Evolutionary conservation across 2,113 vertebrate genomes (phyloP), one percentile per base, ranked within the genome.

Genomic region (Laticauda colubrina): DNA sequence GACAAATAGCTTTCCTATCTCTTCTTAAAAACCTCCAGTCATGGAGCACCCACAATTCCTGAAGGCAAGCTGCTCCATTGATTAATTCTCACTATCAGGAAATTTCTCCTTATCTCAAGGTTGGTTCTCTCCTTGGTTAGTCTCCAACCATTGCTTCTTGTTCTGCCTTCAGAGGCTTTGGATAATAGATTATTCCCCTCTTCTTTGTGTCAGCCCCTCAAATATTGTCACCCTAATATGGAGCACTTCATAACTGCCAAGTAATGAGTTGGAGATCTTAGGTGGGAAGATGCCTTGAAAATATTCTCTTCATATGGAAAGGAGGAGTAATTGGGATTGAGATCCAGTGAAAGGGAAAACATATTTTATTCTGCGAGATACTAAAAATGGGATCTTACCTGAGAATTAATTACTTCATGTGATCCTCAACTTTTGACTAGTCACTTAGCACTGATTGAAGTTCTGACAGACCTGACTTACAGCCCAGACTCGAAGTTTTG

Each of bases 231-330:
- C 8, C 48, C 48, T 51, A 64, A 64, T 14, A n/a, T 29, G 95
- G 92, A 97, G 94, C 94, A 2, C 96, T 96, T 96, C 87, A 92
- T 87, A 81, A 81, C n/a, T 94, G 93, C 87, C 75, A 93, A 94
- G 34, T 53, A 96, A 81, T 85, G 18, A 85, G 51, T 88, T 88
- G 89, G 87, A 93, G 57, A 56, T 54, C 91, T 89, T 48, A 64
- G 18, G 75, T 94, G 93, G n/a, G 92, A 94, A 59, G 57, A 85
- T 0, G 94, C 59, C 88, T 95, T 93, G 95, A 95, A 93, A 85
- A 93, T 95, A 90, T 89, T 89, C 88, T 96, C 90, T 92, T 90
- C 92, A 95, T 45, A 20, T 0, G 9, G 55, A 95, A 81, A 94
- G 91, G 85, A 81, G 15, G 5, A 39, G 15, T 20, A 81, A 81